Conservation (phyloP, 2,113 vertebrate species). For the Protobothrops flavoviridis region DNA sequence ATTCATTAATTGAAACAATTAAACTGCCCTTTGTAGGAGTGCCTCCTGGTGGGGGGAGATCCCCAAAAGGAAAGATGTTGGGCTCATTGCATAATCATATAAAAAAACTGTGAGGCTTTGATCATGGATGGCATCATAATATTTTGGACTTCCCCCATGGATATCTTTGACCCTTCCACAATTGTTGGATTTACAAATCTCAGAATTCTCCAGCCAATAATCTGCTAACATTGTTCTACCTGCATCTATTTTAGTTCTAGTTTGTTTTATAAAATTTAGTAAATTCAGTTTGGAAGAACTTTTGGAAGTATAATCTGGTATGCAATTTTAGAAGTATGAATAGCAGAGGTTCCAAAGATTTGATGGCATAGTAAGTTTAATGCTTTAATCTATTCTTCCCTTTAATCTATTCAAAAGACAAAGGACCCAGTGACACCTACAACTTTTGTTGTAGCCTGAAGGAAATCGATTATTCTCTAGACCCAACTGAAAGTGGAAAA, state of each 20-base stretch:
- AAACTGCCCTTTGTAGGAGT: neutral
- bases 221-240: neutral
- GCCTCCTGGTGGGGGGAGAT: neutral
- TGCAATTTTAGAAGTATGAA: neutral
- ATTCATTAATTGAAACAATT: neutral
- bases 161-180: neutral
- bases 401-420: neutral
- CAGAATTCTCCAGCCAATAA: neutral
- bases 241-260: neutral
- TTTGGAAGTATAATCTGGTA: neutral
- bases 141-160: neutral
- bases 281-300: neutral
- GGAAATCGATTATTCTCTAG: neutral
- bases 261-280: neutral
- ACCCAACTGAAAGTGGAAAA: neutral
- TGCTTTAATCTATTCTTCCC: neutral
- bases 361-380: neutral
- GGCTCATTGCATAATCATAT: neutral
- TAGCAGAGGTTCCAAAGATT: neutral
- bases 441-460: neutral
- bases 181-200: neutral
- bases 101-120: neutral
- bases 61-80: neutral
- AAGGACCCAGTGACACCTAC: neutral
- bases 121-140: neutral